A percentile compares a stretch with the other conserved stretches of the same genome.
phyloP scores from a whole-genome alignment of 2,797 vertebrate genomes.

The Chrysocyon brachyurus region DNA sequence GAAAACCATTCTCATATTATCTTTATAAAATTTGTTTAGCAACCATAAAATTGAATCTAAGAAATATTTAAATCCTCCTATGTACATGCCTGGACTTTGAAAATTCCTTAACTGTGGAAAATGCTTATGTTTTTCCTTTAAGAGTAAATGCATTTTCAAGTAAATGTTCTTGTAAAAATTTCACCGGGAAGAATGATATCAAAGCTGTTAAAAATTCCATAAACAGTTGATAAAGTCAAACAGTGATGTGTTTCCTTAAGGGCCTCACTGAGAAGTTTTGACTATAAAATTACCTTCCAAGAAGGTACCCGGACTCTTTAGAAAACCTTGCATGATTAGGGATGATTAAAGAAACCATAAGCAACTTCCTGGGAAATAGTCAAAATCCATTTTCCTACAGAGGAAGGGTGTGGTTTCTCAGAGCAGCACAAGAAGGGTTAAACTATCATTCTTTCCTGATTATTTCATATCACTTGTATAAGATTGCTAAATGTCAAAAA shows the following conservation, averaged over 20 bases:
- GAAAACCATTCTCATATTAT: constrained; percentile 29
- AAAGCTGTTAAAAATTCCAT: constrained; percentile 26
- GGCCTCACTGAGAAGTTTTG: constrained; percentile 18
- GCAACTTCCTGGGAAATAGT: constrained; percentile 60
- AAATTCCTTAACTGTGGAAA: constrained; percentile 57
- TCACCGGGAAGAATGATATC: constrained; percentile 6
- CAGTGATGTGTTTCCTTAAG: constrained; percentile 42
- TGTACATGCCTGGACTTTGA: background rate
- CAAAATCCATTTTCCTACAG: constrained; percentile 52
- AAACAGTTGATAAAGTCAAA: constrained; percentile 52
- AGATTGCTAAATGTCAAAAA: constrained; percentile 92
- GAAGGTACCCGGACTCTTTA: background rate
- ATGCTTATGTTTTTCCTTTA: constrained; percentile 44
- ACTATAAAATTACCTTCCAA: constrained; percentile 15
- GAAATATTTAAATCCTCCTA: constrained; percentile 46
- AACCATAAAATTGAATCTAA: constrained; percentile 37
- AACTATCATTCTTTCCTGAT: constrained; percentile 87
- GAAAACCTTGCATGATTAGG: background rate
- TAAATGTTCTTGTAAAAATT: constrained; percentile 44
- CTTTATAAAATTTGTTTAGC: constrained; percentile 34
- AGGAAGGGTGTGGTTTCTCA: constrained; percentile 83
- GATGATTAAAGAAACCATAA: constrained; percentile 52
- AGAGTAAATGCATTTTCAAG: constrained; percentile 62
- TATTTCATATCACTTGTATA: constrained; percentile 89
- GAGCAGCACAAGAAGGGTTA: constrained; percentile 87